Conservation (phyloP, 2,888 invertebrate species). For the Ligdia adustata region DNA sequence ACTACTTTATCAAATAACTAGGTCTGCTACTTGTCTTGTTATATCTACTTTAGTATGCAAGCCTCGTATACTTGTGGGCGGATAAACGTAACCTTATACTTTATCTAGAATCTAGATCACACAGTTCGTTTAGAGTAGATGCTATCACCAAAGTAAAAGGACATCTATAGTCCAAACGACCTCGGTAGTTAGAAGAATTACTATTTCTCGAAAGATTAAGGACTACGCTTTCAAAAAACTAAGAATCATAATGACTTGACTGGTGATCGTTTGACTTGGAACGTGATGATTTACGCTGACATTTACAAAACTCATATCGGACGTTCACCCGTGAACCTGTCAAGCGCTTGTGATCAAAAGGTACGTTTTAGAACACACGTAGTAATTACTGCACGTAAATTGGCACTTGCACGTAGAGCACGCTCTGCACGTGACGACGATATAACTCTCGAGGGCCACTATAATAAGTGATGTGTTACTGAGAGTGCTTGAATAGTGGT, state of each 20-base stretch:
- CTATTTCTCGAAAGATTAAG: too few species aligned
- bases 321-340: slow-evolving; percentile 15
- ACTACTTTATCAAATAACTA: too few species aligned
- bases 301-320: slow-evolving; percentile 8
- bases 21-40: too few species aligned
- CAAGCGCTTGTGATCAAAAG: slow-evolving; percentile 6
- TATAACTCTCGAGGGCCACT: slow-evolving; percentile 19
- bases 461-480: too few species aligned
- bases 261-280: neutral
- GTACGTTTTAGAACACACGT: slow-evolving; percentile 21
- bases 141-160: slow-evolving; percentile 6
- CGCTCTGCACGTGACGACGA: slow-evolving; percentile 12
- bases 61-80: too few species aligned
- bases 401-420: slow-evolving; percentile 15
- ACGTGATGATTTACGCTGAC: neutral
- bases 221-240: neutral
- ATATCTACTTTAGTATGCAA: too few species aligned
- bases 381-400: slow-evolving; percentile 10
- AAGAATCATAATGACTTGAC: neutral
- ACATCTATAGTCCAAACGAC: neutral
- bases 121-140: neutral
- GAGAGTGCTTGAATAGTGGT: too few species aligned
- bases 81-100: too few species aligned
- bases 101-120: neutral
- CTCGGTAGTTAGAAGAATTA: neutral